These are phyloP conservation scores for Cynocephalus volans DNA, from an alignment of 2,113 vertebrate genomes.

Conservation along the genomic window DNA sequence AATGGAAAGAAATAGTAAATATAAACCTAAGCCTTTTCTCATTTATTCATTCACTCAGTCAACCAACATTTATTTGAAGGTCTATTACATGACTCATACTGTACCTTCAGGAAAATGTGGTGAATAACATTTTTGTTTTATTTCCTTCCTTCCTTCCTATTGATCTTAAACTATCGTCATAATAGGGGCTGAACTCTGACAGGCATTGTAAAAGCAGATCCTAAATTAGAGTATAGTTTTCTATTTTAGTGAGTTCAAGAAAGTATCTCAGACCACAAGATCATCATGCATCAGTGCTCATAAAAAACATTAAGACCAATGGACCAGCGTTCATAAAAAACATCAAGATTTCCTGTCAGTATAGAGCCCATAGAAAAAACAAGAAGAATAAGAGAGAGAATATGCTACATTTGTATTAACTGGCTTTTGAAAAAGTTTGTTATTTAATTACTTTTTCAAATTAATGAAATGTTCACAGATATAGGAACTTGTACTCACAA, in stretches of 20 bases:
- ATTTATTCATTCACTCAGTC: background rate
- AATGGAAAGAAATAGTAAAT: background rate
- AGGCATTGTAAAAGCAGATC: background rate
- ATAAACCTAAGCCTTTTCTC: background rate
- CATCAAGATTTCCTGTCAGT: background rate
- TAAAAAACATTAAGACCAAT: background rate
- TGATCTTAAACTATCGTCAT: constrained; percentile 42
- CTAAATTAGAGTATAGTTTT: constrained; percentile 34
- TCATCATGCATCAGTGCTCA: background rate
- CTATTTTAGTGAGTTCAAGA: constrained; percentile 41
- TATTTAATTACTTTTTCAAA: constrained; percentile 40
- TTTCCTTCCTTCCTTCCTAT: constrained; percentile 62
- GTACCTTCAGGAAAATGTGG: background rate
- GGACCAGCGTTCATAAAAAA: background rate
- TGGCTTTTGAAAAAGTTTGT: constrained; percentile 16
- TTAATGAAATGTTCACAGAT: background rate
- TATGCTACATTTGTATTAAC: background rate
- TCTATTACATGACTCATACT: background rate
- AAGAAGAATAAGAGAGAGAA: background rate
- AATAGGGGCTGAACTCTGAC: background rate
- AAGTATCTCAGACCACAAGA: background rate
- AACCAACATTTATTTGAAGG: background rate
- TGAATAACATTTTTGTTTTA: constrained; percentile 32
- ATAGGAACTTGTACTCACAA: background rate
- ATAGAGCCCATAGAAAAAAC: background rate